Base-by-base conservation (phyloP, 2,888 invertebrate species). In the Hyalella azteca region DNA sequence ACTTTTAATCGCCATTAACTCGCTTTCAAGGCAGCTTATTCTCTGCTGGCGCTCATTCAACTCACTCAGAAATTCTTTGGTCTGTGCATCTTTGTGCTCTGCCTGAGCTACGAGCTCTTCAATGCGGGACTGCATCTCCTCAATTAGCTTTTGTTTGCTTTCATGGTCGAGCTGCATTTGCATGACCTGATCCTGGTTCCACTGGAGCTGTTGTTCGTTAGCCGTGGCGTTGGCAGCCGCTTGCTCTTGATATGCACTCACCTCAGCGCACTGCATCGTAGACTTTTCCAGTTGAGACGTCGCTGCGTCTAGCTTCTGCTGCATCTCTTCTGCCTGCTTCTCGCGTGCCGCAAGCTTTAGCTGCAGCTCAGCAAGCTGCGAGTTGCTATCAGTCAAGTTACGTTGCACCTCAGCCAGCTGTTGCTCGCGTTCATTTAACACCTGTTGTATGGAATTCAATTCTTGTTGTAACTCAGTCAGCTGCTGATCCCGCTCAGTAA, bases 51-150 rank as follows among this genome's bases (percentile, higher is more conserved):
- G 40, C 15, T 13, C 45, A 13, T 39, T 41, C 41, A 41, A 19
- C 11, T 75, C 75, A n/a, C n/a, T n/a, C n/a, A n/a, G n/a, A n/a
- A n/a, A n/a, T 75, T 26, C 75, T 11, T 73, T 5, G n/a, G 41
- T 26, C 39, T 75, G 75, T n/a, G 29, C 75, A 13, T 39, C 22
- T 11, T 22, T 5, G 19, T 36, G 3, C 15, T 22, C 59, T 13
- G 3, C 9, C 66, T 66, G 36, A 75, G 54, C 54, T 77, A 45
- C 79, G 26, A 79, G 77, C 60, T 48, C 78, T 78, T 78, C 73
- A 32, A 81, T 60, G 4, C 29, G 15, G n/a, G 41, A 22, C 19
- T 19, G 75, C 19, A 78, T 36, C 45, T 41, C 41, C n/a, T 80
- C 73, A 13, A 80, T 32, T 77, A 32, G 48, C 13, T n/a, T n/a